Base-by-base conservation (phyloP, 1,140 invertebrate genomes). In the Leguminivora glycinivorella region DNA sequence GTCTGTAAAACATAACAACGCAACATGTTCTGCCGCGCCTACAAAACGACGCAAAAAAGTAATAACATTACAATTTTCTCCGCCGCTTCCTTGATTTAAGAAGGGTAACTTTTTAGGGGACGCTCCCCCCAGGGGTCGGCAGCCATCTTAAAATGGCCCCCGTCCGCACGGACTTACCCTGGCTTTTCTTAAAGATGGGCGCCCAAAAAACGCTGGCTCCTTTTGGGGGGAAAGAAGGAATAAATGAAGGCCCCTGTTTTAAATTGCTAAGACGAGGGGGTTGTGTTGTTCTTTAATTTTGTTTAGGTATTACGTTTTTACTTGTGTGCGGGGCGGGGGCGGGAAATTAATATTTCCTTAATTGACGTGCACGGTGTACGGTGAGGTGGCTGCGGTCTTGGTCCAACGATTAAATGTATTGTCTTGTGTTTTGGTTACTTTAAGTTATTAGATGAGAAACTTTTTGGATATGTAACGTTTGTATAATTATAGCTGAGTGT, bases 211-310 rank as follows among this genome's bases (percentile, higher is more conserved):
- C 25, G 72, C 56, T 80, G 81, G 84, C 71, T 43, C 70, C 56
- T 60, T 34, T 67, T 26, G 67, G 75, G 79, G 75, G 69, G 73
- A 79, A 87, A 85, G 81, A 84, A 82, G 84, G 79, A 86, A 86
- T 83, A 82, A 86, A 84, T 81, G 79, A 77, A 68, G 75, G 70
- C 79, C 81, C 81, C 81, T 79, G 71, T 85, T 87, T 88, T 82
- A 84, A 88, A 86, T 85, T 83, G 81, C 75, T 78, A 84, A 85
- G 83, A 87, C 76, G 83, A 73, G 76, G 77, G 79, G 72, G 71
- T 70, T 71, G 66, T 76, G 76, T 80, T 79, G 71, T 75, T 77
- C 71, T 81, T 80, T 67, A 76, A 83, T 78, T 80, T 76, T 77
- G 75, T 83, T 78, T 78, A 71, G 71, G 71, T 69, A 58, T 69